A percentile compares a stretch with the other conserved stretches of the same genome.
These are phyloP conservation scores for Gadopsis marmoratus DNA, from an alignment of 2,797 vertebrate species.

Conservation along the genomic window DNA sequence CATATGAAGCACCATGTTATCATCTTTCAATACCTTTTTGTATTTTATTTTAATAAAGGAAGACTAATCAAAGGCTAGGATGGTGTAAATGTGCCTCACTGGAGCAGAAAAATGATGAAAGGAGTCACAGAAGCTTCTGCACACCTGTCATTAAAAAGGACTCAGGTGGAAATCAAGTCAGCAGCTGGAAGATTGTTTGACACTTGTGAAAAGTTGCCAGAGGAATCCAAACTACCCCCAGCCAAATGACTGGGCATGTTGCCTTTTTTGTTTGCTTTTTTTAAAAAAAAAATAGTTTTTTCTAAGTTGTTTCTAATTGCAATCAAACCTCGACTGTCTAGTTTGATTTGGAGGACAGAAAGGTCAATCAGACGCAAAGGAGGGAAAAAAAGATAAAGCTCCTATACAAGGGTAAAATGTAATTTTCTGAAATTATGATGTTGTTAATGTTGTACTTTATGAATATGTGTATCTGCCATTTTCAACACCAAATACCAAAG, in stretches of 20 bases:
- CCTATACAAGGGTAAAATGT: conserved; percentile 56
- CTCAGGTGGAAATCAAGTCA: conserved; percentile 53
- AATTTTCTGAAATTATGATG: conserved; percentile 73
- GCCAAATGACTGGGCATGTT: conserved; percentile 36
- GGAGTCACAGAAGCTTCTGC: conserved; percentile 37
- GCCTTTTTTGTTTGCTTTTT: conserved; percentile 20
- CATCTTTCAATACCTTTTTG: conserved; percentile 41
- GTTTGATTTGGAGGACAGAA: conserved; percentile 50
- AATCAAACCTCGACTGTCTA: conserved; percentile 60
- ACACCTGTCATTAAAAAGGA: conserved; percentile 41
- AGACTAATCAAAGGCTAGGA: conserved; percentile 52
- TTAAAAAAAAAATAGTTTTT: background rate
- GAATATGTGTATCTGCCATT: conserved; percentile 76
- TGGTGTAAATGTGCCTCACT: conserved; percentile 70
- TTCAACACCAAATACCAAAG: conserved; percentile 77
- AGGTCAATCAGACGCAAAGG: conserved; percentile 43
- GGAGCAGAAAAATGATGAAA: conserved; percentile 51
- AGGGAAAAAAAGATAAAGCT: conserved; percentile 27
- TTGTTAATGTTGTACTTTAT: conserved; percentile 80
- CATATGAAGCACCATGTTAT: conserved; percentile 44
- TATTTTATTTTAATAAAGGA: conserved; percentile 23
- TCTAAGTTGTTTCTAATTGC: conserved; percentile 63
- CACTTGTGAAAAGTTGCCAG: conserved; percentile 33
- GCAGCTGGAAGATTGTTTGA: conserved; percentile 48
- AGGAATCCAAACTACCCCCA: conserved; percentile 43